Evolutionary conservation across 2,113 vertebrate genomes (phyloP).

Genomic region (Erpornis zantholeuca): DNA sequence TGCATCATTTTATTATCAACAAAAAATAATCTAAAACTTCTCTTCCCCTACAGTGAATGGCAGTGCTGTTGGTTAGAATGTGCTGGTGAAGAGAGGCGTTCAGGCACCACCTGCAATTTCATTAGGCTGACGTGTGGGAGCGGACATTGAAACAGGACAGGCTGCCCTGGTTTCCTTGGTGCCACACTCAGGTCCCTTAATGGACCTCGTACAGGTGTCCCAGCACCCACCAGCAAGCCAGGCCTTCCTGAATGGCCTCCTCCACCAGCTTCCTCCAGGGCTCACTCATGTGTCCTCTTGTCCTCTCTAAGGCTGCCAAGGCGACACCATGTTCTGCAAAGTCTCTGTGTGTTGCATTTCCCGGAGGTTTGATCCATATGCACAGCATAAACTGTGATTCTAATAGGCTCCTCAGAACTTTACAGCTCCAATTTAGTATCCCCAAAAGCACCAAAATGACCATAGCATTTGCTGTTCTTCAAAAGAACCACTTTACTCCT

Average conservation of each 20-base stretch:
- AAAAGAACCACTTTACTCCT: background rate
- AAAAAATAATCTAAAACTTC: background rate
- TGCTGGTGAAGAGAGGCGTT: background rate
- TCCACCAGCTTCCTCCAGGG: background rate
- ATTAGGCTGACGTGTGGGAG: background rate
- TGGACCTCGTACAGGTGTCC: fast-evolving
- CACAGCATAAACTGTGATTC: background rate
- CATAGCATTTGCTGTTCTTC: background rate
- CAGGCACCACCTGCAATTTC: background rate
- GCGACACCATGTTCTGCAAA: background rate
- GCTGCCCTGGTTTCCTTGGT: background rate
- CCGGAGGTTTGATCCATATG: background rate
- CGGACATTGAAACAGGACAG: background rate
- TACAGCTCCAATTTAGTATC: background rate
- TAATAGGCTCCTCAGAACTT: background rate
- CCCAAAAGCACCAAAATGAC: background rate
- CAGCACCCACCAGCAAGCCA: background rate
- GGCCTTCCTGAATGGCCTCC: background rate
- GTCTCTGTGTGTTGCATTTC: background rate
- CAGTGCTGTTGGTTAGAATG: background rate
- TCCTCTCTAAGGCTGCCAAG: background rate
- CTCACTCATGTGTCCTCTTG: fast-evolving
- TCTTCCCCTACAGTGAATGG: background rate
- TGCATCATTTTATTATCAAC: background rate
- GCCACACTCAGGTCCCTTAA: background rate